These are phyloP conservation scores for Zapornia atra DNA, from an alignment of 2,113 vertebrate species.

Conservation along the genomic window DNA sequence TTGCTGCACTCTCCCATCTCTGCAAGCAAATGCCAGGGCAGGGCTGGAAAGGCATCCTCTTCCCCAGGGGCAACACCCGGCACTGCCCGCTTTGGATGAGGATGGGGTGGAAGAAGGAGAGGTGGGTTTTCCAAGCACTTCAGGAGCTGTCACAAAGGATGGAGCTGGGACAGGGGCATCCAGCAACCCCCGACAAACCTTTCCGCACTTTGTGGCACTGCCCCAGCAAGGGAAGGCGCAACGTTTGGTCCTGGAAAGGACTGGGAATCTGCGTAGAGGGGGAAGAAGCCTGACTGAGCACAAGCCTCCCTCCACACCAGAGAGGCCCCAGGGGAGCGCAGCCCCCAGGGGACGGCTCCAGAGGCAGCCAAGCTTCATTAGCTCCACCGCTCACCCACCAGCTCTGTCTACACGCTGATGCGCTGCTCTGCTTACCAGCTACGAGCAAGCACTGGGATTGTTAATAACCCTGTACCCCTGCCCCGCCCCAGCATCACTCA, in stretches of 20 bases:
- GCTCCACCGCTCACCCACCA: not conserved
- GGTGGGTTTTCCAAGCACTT: not conserved
- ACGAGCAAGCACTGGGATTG: not conserved
- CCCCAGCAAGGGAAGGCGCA: rapidly evolving
- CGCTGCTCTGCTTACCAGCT: rapidly evolving
- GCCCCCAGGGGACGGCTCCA: not conserved
- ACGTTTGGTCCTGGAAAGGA: not conserved
- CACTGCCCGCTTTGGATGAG: not conserved
- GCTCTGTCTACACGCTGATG: not conserved
- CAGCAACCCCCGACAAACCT: not conserved
- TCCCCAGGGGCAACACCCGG: not conserved
- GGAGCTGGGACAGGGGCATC: not conserved
- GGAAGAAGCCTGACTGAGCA: not conserved
- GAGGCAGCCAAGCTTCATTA: not conserved
- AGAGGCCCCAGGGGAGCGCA: not conserved
- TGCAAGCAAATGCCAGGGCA: not conserved
- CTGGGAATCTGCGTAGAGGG: not conserved
- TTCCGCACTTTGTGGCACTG: rapidly evolving
- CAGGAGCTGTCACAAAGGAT: not conserved
- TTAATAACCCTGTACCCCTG: not conserved
- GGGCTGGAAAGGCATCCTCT: not conserved
- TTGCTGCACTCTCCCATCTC: rapidly evolving
- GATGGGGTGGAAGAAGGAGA: not conserved
- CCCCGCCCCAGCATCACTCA: not conserved
- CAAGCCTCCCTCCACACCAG: not conserved